These are phyloP conservation scores for Acanthornis magna DNA, from an alignment of 2,797 vertebrate genomes.

Conservation along the genomic window DNA sequence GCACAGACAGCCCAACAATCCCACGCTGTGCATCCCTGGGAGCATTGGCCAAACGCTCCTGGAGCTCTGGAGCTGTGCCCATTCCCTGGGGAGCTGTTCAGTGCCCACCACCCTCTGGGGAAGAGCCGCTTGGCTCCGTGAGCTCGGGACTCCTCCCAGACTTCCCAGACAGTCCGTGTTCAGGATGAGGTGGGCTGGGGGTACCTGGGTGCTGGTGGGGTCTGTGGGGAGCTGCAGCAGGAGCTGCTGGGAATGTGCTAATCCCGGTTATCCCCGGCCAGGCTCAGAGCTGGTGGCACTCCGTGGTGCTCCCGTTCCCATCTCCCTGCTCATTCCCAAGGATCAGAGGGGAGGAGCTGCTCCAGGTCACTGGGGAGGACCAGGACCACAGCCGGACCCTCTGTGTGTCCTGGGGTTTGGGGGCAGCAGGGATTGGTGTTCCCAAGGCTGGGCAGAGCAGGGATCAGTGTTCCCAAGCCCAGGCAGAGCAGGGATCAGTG, in stretches of 20 bases:
- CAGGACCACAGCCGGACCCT: neutral
- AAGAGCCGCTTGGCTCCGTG: fast-evolving
- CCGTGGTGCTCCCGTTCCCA: neutral
- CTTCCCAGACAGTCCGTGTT: neutral
- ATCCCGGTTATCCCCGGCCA: fast-evolving
- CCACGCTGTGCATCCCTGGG: too few species aligned
- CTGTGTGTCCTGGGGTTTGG: neutral
- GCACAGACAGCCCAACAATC: neutral
- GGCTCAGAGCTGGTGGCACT: neutral
- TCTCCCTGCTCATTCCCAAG: neutral
- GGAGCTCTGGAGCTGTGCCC: neutral
- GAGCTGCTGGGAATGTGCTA: neutral
- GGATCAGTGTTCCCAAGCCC: too few species aligned
- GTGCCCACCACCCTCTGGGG: neutral
- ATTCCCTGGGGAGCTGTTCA: neutral
- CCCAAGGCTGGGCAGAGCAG: too few species aligned
- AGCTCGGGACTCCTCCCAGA: neutral
- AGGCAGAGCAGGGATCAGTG: too few species aligned
- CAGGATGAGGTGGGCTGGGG: neutral
- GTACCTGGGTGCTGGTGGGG: neutral
- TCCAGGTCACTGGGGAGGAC: neutral
- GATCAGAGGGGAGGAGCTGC: neutral
- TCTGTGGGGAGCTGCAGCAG: neutral
- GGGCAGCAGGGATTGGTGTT: too few species aligned
- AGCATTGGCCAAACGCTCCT: neutral